phyloP scores from a whole-genome alignment of 2,113 vertebrate genomes.

The Amphiprion ocellaris region DNA sequence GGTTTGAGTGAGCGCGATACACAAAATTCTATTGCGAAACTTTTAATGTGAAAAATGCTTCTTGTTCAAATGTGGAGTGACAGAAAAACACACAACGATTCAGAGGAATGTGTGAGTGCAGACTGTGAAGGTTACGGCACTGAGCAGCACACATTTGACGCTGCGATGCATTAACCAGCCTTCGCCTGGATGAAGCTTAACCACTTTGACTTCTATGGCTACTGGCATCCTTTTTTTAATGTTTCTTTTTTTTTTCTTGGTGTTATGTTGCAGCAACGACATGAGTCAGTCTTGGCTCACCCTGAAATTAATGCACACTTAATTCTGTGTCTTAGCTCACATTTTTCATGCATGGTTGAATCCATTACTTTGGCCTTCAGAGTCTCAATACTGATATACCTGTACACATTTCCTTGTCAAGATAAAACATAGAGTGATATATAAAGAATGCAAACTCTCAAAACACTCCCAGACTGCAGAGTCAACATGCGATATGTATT shows the following conservation, averaged over 20 bases:
- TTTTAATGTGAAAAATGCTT: neutral
- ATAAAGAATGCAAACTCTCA: neutral
- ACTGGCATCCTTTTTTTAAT: no score
- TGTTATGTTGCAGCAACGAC: neutral
- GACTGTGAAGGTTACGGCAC: neutral
- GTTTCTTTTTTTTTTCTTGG: neutral
- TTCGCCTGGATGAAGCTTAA: neutral
- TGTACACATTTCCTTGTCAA: neutral
- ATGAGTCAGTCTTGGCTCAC: neutral
- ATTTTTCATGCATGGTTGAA: neutral
- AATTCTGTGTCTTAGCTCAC: neutral
- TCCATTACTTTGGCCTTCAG: slow-evolving; percentile 5
- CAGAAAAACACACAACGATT: neutral
- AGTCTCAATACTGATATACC: neutral
- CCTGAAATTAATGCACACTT: neutral
- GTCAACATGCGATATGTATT: neutral
- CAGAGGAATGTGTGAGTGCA: neutral
- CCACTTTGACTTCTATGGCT: neutral
- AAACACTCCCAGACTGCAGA: neutral
- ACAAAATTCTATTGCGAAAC: neutral
- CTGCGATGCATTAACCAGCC: neutral
- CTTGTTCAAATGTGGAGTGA: neutral
- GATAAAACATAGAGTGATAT: neutral
- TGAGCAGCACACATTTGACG: neutral
- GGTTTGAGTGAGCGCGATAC: neutral